A percentile compares a stretch with the other conserved stretches of the same genome.
phyloP scores from a whole-genome alignment of 2,797 vertebrate genomes.

The Linurgus olivaceus region DNA sequence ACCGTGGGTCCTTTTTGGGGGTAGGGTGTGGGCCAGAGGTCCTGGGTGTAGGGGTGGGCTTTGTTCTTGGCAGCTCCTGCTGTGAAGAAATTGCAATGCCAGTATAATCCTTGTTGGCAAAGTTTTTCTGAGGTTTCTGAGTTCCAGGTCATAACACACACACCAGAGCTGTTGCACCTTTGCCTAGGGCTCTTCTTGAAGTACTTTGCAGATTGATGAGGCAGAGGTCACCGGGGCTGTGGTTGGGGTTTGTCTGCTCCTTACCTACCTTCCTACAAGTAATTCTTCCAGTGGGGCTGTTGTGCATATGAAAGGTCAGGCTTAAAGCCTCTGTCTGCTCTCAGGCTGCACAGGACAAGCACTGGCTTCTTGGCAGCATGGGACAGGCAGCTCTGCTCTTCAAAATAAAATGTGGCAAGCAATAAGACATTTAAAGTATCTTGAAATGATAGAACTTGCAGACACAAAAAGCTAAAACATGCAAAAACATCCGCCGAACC shows the following conservation, averaged over 20 bases:
- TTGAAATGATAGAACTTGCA: neutral
- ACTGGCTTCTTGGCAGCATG: neutral
- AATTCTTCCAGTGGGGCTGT: neutral
- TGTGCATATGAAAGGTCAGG: neutral
- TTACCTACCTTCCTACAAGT: neutral
- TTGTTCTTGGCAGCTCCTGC: neutral
- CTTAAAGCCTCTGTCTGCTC: neutral
- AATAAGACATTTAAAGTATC: neutral
- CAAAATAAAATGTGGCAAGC: neutral
- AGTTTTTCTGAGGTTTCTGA: neutral
- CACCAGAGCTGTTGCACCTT: conserved; percentile 1
- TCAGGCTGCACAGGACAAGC: neutral
- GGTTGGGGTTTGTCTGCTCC: neutral
- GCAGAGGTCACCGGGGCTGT: neutral
- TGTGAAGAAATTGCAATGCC: neutral
- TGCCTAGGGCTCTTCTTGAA: neutral
- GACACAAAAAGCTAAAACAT: neutral
- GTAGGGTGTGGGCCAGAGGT: neutral
- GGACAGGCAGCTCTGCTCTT: neutral
- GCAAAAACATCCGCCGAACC: fast-evolving
- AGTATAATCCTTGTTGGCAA: neutral
- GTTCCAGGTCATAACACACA: neutral
- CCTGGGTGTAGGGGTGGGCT: neutral
- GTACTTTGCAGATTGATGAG: neutral
- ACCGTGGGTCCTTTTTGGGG: neutral